Conservation (phyloP, 2,797 vertebrate genomes). For the Lindbergichthys nudifrons region DNA sequence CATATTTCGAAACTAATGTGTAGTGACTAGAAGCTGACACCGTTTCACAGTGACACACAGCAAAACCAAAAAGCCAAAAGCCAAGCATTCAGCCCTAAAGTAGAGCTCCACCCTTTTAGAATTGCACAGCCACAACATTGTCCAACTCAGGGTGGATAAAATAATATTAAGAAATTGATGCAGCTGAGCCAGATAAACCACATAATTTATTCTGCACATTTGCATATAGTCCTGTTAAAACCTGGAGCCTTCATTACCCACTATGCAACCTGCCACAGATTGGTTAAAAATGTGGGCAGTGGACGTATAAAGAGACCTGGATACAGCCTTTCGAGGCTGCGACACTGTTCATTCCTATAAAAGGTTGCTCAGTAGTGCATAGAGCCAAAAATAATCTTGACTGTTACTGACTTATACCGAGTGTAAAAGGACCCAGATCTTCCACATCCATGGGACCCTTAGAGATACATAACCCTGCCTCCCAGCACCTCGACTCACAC, state of each 20-base stretch:
- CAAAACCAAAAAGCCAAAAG: background rate
- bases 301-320: no score
- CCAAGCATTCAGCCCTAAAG: background rate
- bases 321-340: no score
- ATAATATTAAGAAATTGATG: background rate
- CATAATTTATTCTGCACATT: background rate
- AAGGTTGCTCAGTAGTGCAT: no score
- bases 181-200: background rate
- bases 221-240: background rate
- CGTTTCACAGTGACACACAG: slow-evolving; percentile 2
- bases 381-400: no score
- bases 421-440: no score
- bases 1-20: slow-evolving; percentile 1
- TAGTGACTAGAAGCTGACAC: background rate
- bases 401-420: no score
- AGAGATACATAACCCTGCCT: no score
- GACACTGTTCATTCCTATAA: no score
- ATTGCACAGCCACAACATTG: background rate
- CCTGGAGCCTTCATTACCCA: background rate
- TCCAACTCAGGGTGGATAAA: background rate
- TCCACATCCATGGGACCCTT: no score
- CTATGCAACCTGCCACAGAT: background rate
- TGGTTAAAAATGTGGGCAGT: no score
- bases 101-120: background rate
- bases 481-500: no score